Evolutionary conservation across 2,797 vertebrate genomes (phyloP).

Genomic region (Helostoma temminkii): DNA sequence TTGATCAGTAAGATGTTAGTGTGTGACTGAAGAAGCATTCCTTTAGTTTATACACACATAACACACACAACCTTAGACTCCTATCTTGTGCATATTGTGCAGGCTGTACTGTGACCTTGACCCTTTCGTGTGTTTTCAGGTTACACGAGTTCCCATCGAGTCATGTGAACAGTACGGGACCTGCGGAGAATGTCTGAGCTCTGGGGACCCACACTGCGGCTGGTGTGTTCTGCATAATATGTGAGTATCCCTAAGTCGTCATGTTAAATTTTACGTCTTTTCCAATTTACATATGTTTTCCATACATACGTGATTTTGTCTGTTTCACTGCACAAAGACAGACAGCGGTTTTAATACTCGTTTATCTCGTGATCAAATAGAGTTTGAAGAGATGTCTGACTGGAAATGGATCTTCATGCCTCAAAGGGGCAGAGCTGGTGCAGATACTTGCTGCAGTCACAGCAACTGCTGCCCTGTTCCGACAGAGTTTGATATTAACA

Average conservation of each 20-base stretch:
- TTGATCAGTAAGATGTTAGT: not conserved
- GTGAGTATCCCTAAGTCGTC: conserved; percentile 85
- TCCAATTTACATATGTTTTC: not conserved
- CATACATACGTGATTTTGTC: not conserved
- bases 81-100: conserved; percentile 9
- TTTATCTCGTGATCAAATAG: conserved; percentile 27
- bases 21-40: conserved; percentile 5
- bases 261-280: not conserved
- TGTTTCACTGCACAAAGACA: not conserved
- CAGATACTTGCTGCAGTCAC: conserved; percentile 6
- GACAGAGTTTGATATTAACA: conserved; percentile 40
- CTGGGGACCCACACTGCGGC: conserved; percentile 98
- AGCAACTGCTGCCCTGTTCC: conserved; percentile 9
- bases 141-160: conserved; percentile 94
- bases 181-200: conserved; percentile 96
- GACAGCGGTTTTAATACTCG: conserved; percentile 5
- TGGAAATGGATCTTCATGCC: conserved; percentile 26
- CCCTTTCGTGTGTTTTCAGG: conserved; percentile 80
- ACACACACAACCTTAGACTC: not conserved
- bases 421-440: conserved; percentile 28
- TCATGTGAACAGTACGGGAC: conserved; percentile 96
- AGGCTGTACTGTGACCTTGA: not conserved
- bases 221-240: conserved; percentile 98
- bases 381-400: conserved; percentile 20
- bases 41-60: not conserved